Conservation (phyloP, 2,888 invertebrate species). For the Caenorhabditis macrosperma region DNA sequence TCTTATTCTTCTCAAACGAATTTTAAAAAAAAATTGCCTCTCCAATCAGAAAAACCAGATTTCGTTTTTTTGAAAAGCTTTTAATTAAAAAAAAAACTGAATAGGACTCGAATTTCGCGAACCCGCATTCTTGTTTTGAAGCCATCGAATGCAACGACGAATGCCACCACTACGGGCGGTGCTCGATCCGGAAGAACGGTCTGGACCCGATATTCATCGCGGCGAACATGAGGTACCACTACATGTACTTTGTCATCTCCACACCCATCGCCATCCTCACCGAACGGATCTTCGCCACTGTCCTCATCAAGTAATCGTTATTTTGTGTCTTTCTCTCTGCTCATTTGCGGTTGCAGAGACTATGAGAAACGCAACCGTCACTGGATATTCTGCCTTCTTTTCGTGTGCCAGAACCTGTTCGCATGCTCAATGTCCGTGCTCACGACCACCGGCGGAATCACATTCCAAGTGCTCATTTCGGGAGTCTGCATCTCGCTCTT, state of each 20-base stretch:
- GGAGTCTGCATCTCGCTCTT: conserved; percentile 25
- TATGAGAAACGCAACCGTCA: conserved; percentile 48
- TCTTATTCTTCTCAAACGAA: too few species aligned
- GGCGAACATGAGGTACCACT: conserved; percentile 51
- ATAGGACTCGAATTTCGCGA: too few species aligned
- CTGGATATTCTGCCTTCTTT: conserved; percentile 50
- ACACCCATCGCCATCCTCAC: conserved; percentile 45
- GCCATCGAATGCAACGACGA: conserved; percentile 21
- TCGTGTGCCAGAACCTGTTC: conserved; percentile 29
- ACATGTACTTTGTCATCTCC: conserved; percentile 50
- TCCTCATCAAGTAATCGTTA: conserved; percentile 50
- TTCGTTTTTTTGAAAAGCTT: too few species aligned
- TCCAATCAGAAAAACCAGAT: too few species aligned
- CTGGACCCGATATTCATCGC: conserved; percentile 48
- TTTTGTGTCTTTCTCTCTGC: too few species aligned
- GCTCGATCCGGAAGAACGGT: conserved; percentile 15
- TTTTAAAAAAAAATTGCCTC: too few species aligned
- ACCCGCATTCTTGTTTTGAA: background rate
- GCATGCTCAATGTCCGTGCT: conserved; percentile 28
- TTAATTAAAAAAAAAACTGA: too few species aligned
- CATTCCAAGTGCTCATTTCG: conserved; percentile 38
- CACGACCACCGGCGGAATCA: conserved; percentile 41
- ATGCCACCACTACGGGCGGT: conserved; percentile 37
- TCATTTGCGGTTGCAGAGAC: conserved; percentile 39
- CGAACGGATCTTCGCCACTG: conserved; percentile 54